Conservation (phyloP, 2,888 invertebrate genomes). For the Erebia ligea region DNA sequence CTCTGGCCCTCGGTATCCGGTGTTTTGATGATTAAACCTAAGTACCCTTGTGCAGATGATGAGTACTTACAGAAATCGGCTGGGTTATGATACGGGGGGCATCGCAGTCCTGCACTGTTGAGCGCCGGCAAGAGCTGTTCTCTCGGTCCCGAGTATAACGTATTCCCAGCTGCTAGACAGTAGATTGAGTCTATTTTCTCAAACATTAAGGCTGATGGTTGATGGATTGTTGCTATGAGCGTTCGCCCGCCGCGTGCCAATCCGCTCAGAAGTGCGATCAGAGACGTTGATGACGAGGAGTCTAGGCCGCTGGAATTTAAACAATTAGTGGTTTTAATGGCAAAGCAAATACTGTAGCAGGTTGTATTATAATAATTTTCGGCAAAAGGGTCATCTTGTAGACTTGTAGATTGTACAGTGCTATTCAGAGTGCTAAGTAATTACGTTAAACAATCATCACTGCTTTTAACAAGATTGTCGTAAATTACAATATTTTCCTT, state of each 20-base stretch:
- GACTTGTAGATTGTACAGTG: too few species aligned
- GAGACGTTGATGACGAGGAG: constrained; percentile 93
- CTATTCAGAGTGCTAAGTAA: too few species aligned
- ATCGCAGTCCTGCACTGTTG: constrained; percentile 87
- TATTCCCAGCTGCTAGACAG: constrained; percentile 91
- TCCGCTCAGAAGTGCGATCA: constrained; percentile 90
- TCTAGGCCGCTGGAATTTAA: constrained; percentile 89
- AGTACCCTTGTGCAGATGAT: neutral
- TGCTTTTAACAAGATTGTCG: too few species aligned
- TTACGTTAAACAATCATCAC: too few species aligned
- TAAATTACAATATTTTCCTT: too few species aligned
- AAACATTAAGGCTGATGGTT: constrained; percentile 95
- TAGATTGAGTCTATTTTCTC: constrained; percentile 96
- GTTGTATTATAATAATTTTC: too few species aligned
- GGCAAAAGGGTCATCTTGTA: too few species aligned
- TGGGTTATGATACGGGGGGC: constrained; percentile 97
- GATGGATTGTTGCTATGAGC: constrained; percentile 96
- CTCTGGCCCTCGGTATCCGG: too few species aligned
- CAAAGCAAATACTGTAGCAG: too few species aligned
- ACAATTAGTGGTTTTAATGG: neutral
- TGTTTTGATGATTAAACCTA: too few species aligned
- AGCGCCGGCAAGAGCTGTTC: constrained; percentile 90
- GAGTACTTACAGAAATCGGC: constrained; percentile 94
- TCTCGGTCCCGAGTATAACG: constrained; percentile 92
- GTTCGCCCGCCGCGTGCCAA: constrained; percentile 94